Base-by-base conservation (phyloP, 2,113 vertebrate genomes). In the Albula goreensis region DNA sequence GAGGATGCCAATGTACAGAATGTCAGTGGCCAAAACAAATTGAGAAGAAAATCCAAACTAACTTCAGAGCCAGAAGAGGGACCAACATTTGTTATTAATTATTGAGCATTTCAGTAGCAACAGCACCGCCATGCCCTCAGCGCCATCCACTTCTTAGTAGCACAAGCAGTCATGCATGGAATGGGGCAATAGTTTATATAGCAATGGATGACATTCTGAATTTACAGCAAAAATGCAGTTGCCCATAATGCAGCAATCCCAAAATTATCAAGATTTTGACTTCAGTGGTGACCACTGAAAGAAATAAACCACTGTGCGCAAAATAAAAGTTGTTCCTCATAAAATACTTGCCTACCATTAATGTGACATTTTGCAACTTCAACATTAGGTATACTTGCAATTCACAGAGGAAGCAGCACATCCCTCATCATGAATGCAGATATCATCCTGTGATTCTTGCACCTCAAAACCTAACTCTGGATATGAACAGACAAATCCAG, bases 141-240 rank as follows among this genome's bases (percentile, higher is more conserved):
- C 85, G 85, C 57, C 92, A 86, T 92, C 87, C 90, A 92, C 90
- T 87, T 87, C 87, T 88, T 88, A 89, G 89, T 91, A 95, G 94
- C 91, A 91, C 87, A 95, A 95, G 95, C 94, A 57, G 56, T 93
- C 95, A 94, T 96, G 95, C 95, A 94, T 88, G 87, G 93, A 90
- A 93, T 93, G 91, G 15, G 87, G 87, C 88, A 88, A 85, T 84
- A 88, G 86, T 15, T 50, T 70, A 9, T 79, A 66, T 88, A 84
- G 87, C 82, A 87, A 91, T 89, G 90, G 87, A 93, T 91, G 89
- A 2, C 94, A 94, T 93, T 93, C 92, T 86, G 86, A 86, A 89
- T 84, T 82, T 88, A 89, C 87, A 80, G 87, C 87, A 89, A 89
- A 84, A 88, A 81, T 78, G 17, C 87, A 86, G n/a, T 41, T 41